These are phyloP conservation scores for Trissolcus brochymenae DNA, from an alignment of 2,888 invertebrate species.

Conservation along the genomic window DNA sequence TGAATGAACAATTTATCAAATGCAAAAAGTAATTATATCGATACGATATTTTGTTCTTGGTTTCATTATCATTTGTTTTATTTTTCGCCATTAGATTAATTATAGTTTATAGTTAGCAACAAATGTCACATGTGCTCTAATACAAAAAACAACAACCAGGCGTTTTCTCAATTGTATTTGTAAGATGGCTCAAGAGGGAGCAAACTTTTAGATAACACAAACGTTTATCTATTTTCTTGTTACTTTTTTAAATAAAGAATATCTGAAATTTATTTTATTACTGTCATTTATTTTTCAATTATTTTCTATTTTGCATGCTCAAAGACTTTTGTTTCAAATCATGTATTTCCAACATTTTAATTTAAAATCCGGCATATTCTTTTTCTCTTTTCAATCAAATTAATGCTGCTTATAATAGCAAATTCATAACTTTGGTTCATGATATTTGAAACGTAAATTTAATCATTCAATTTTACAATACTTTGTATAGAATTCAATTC, in stretches of 20 bases:
- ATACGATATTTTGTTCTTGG: conserved; percentile 2
- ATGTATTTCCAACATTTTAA: background rate
- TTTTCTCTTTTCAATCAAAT: background rate
- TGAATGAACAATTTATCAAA: conserved; percentile 24
- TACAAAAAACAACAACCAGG: conserved; percentile 21
- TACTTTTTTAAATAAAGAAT: conserved; percentile 58
- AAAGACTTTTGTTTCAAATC: background rate
- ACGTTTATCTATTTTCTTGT: conserved; percentile 58
- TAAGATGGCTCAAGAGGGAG: conserved; percentile 30
- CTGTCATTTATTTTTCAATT: conserved; percentile 49
- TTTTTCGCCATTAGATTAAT: conserved; percentile 17
- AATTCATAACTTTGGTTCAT: background rate
- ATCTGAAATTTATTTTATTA: conserved; percentile 50
- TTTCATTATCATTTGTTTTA: conserved; percentile 12
- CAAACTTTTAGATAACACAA: conserved; percentile 42
- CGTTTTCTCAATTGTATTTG: conserved; percentile 44
- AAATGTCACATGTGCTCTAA: conserved; percentile 25
- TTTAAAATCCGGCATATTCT: background rate
- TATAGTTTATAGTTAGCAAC: conserved; percentile 25
- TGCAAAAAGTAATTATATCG: conserved; percentile 1
- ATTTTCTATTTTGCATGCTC: conserved; percentile 36
- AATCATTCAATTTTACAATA: too few species aligned
- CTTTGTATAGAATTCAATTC: too few species aligned
- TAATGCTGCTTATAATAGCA: background rate
- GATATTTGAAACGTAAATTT: background rate